A percentile compares a stretch with the other conserved stretches of the same genome.
These are phyloP conservation scores for Acropora tenuis DNA, from an alignment of 64 coral and sea anemone species.

Conservation along the genomic window DNA sequence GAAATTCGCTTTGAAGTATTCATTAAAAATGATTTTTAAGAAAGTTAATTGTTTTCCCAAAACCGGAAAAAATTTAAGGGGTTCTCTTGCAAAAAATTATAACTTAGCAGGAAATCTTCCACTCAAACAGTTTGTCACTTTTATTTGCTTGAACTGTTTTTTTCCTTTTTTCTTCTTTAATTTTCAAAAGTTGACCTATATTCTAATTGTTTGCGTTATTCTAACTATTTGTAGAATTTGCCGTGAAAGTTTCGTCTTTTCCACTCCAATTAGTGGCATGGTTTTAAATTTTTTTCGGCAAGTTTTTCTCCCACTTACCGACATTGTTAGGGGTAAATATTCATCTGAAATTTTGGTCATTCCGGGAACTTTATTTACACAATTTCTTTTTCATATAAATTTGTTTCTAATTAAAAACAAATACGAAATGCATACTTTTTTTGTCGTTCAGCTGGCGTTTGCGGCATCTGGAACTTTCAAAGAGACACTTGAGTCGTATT, in stretches of 20 bases:
- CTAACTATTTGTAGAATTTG: background rate
- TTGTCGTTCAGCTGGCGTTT: background rate
- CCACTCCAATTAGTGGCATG: no score
- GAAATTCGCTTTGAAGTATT: no score
- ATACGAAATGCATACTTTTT: background rate
- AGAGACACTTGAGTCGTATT: background rate
- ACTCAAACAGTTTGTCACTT: no score
- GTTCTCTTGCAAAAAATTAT: no score
- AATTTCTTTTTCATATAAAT: background rate
- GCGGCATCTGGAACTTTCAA: background rate
- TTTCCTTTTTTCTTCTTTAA: no score
- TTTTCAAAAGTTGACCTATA: no score
- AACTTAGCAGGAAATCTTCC: no score
- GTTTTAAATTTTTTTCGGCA: background rate
- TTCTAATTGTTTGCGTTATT: background rate
- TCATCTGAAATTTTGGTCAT: background rate
- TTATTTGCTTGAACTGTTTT: no score
- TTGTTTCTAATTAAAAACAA: background rate
- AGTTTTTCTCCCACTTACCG: background rate
- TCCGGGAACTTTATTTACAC: background rate
- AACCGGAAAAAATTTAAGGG: no score
- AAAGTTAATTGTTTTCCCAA: no score
- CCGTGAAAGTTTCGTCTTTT: background rate
- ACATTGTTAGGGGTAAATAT: background rate
- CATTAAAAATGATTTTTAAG: no score